phyloP scores from a whole-genome alignment of 2,888 invertebrate genomes.

The Phyllotreta cruciferae region DNA sequence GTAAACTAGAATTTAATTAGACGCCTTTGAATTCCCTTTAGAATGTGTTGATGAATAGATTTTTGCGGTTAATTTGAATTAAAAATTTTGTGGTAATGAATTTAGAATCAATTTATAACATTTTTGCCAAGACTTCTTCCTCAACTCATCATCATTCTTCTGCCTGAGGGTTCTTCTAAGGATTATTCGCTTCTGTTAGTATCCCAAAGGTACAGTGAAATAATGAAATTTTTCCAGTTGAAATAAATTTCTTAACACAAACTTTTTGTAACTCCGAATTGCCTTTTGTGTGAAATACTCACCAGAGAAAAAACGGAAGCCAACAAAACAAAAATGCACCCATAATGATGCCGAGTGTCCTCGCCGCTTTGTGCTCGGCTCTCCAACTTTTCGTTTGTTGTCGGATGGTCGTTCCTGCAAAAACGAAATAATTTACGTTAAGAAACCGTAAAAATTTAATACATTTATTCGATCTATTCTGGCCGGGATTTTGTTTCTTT shows the following conservation, averaged over 20 bases:
- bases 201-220: background rate
- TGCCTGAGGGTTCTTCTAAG: no score
- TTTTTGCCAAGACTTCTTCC: background rate
- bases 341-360: slow-evolving; percentile 95
- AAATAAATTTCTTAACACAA: background rate
- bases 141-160: no score
- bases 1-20: slow-evolving; percentile 15
- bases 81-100: background rate
- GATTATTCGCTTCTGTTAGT: no score
- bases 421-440: slow-evolving; percentile 35
- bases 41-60: background rate
- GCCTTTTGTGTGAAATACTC: slow-evolving; percentile 55
- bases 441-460: no score
- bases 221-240: no score
- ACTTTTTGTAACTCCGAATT: background rate
- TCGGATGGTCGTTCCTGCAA: slow-evolving; percentile 73
- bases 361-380: slow-evolving; percentile 91
- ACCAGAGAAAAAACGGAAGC: slow-evolving; percentile 97
- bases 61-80: background rate
- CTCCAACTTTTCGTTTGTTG: slow-evolving; percentile 82
- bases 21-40: background rate
- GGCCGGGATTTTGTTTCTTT: no score
- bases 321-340: slow-evolving; percentile 94
- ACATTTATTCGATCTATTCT: no score
- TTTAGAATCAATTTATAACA: background rate